Evolutionary conservation across 2,113 vertebrate species (phyloP), one percentile per base, ranked within the genome.

Genomic region (Halichoerus grypus): DNA sequence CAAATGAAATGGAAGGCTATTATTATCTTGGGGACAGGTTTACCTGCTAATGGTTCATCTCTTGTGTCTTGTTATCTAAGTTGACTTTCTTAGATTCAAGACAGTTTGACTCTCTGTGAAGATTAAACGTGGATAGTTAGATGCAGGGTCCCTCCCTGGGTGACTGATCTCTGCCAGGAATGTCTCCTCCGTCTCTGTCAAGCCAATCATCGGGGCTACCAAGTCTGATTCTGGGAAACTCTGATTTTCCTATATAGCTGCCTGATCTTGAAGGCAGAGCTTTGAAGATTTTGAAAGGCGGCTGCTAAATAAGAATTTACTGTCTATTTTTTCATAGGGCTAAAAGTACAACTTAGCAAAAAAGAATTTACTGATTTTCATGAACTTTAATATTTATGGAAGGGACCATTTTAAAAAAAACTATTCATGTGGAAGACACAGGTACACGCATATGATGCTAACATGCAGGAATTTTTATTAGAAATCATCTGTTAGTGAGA

Each of bases 331-430:
- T 59, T 26, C 15, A 9, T n/a, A 49, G 59, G 42, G 31, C 14
- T 90, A 72, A 69, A 76, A 14, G 31, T 86, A 67, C 18, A 82
- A 71, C 87, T 89, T 77, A 72, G 22, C 36, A 77, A 90, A 85
- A 82, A 77, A 51, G 18, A 72, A 86, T 85, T 53, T 61, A 59
- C 36, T 82, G 42, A 87, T 57, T 83, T 93, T 77, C 14, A 93
- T 39, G 53, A 91, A 82, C 51, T 89, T 81, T 36, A 16, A 49
- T 85, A 69, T 18, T 57, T 90, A 26, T 49, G 83, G 65, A 92
- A 89, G 91, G 33, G 67, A 74, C 42, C 57, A 93, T 97, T 97
- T 67, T 4, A 84, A 71, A 79, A 71, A 16, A 31, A 79, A 61
- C 28, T 59, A 46, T 86, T 61, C 65, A 87, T 90, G 42, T 88